A percentile compares a stretch with the other conserved stretches of the same genome.
Conservation (phyloP, 2,888 invertebrate species). For the Drosophila rellima region DNA sequence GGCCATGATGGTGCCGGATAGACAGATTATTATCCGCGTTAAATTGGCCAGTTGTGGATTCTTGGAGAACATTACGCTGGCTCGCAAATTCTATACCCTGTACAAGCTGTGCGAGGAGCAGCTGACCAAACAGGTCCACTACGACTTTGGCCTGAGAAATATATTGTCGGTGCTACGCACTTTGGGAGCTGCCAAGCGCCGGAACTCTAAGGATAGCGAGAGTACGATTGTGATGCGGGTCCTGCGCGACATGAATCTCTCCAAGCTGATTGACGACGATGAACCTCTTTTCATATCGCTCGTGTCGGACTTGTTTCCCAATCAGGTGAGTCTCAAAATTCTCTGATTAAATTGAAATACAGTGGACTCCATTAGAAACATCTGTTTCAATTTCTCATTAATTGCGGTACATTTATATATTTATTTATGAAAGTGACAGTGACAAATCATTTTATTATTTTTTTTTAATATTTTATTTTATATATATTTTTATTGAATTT, state of each 20-base stretch:
- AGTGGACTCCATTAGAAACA: neutral
- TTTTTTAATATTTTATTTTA: too few relatives aligned
- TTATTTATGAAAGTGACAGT: too few relatives aligned
- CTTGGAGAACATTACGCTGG: constrained; percentile 96
- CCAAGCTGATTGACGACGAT: constrained; percentile 98
- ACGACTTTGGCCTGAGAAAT: constrained; percentile 98
- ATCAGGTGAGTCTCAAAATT: constrained; percentile 87
- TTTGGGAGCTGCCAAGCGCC: constrained; percentile 95
- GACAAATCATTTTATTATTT: too few relatives aligned
- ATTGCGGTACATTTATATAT: too few relatives aligned
- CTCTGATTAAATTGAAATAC: neutral
- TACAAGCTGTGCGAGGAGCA: constrained; percentile 99
- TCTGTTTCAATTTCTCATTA: neutral
- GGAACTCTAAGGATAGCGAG: constrained; percentile 96
- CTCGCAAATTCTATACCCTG: constrained; percentile 97
- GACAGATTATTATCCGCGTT: constrained; percentile 98
- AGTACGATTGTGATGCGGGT: constrained; percentile 99
- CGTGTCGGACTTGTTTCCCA: constrained; percentile 98
- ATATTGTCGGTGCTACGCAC: constrained; percentile 97
- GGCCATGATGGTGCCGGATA: constrained; percentile 99
- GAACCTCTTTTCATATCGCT: constrained; percentile 98
- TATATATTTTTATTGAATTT: too few relatives aligned
- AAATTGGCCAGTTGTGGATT: constrained; percentile 98
- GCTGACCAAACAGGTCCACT: constrained; percentile 98
- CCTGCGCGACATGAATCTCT: constrained; percentile 98